Evolutionary conservation across 2,113 vertebrate species (phyloP).

Genomic region (Desmodus rotundus): DNA sequence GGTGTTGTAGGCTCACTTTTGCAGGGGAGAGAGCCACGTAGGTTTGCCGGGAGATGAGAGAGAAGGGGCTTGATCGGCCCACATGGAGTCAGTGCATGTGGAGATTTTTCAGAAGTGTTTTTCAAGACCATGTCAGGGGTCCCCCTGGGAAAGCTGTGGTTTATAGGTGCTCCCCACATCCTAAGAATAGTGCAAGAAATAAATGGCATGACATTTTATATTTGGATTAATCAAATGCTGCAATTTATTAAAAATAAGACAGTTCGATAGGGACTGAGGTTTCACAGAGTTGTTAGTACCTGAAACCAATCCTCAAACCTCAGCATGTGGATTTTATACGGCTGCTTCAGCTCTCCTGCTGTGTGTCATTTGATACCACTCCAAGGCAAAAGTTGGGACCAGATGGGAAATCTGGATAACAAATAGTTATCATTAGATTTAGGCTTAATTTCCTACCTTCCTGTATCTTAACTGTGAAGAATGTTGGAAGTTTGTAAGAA

Average conservation of each 20-base stretch:
- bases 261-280: neutral
- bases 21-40: accelerated
- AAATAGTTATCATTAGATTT: constrained; percentile 8
- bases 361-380: neutral
- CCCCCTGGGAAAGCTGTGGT: neutral
- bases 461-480: neutral
- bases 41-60: neutral
- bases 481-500: neutral
- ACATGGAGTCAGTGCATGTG: neutral
- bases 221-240: neutral
- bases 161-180: neutral
- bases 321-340: neutral
- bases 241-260: neutral
- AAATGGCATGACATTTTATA: neutral
- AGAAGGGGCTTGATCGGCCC: neutral
- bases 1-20: neutral
- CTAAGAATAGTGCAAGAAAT: neutral
- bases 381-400: neutral
- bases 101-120: neutral
- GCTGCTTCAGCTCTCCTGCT: neutral
- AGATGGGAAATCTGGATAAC: neutral
- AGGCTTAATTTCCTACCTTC: neutral
- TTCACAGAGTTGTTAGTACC: neutral
- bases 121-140: neutral
- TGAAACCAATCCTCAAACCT: neutral